Evolutionary conservation across 2,797 vertebrate species (phyloP), one percentile per base, ranked within the genome.

Genomic region (Enoplosus armatus): DNA sequence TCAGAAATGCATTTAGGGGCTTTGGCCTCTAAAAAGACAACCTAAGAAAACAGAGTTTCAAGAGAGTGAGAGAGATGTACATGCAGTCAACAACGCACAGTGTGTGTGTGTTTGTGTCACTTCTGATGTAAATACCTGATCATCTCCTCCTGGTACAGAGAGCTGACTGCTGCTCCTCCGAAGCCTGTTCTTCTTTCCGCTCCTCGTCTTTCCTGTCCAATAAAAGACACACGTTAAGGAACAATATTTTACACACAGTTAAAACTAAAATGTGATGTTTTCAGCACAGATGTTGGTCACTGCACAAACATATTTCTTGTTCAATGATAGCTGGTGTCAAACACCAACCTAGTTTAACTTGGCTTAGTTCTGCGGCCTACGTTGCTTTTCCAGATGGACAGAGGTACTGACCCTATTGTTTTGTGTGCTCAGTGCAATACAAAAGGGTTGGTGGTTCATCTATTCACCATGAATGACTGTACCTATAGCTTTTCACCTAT

Each of bases 121-220:
- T 59, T 63, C 3, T 74, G 14, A 33, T 33, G 20, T 72, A 89
- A 83, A 92, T 96, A 99, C 98, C 98, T 97, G 95, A 99, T 98
- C 73, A 90, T 98, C 94, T 99, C 98, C 93, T 98, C 97, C 84
- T 98, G 97, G 93, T 98, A 99, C 5, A 99, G 94, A 27, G 95
- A 98, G 95, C 98, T 99, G 93, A 99, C 91, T 47, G 97, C 96
- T 53, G 97, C 97, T 45, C 97, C 97, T 83, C 98, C 97, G 70
- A 99, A 98, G 2, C 94, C 94, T 12, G 89, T 92, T 92, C 95
- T 96, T 83, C 85, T 94, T 81, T 97, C 97, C 81, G 96, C 96
- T 90, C 94, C 95, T 90, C 89, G 96, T 92, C 96, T 95, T 87
- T 96, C 90, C 97, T 87, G 94, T 6, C 50, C 85, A 65, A 78